Conservation (phyloP, 2,888 invertebrate species). For the Physocephala rufipes region DNA sequence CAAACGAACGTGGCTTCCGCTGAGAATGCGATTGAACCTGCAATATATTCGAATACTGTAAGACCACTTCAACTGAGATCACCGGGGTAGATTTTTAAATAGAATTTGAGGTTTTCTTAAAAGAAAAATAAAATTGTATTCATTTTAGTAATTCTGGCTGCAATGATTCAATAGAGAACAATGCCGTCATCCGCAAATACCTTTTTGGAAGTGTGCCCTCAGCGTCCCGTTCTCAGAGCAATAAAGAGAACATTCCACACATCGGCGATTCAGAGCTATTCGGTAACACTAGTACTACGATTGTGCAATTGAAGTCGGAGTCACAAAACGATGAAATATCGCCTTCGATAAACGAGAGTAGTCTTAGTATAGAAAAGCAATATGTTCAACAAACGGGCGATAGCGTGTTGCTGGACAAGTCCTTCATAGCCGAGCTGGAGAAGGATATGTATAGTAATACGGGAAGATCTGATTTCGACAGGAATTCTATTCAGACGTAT, state of each 20-base stretch:
- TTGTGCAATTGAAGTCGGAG: constrained; percentile 30
- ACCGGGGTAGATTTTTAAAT: constrained; percentile 37
- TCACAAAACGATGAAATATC: constrained; percentile 48
- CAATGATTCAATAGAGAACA: constrained; percentile 44
- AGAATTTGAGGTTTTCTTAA: not conserved
- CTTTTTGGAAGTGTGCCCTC: constrained; percentile 48
- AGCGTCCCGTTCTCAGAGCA: constrained; percentile 37
- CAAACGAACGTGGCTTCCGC: not conserved
- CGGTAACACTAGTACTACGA: constrained; percentile 16
- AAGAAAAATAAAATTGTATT: constrained; percentile 36
- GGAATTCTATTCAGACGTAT: constrained; percentile 61
- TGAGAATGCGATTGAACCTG: constrained; percentile 31
- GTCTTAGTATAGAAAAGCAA: constrained; percentile 54
- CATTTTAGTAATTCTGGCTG: constrained; percentile 18
- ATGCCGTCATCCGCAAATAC: constrained; percentile 55
- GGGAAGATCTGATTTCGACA: constrained; percentile 62
- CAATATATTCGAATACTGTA: constrained; percentile 55
- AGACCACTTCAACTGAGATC: constrained; percentile 46
- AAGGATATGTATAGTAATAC: constrained; percentile 68
- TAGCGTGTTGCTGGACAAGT: constrained; percentile 68
- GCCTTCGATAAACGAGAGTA: constrained; percentile 57
- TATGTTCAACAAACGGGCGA: constrained; percentile 45
- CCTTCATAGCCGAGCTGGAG: constrained; percentile 74
- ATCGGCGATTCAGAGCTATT: constrained; percentile 25
- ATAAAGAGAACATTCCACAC: constrained; percentile 61